Base-by-base conservation (phyloP, 30 jellyfish, hydroid and myxozoan species). In the Cassiopea xamachana region DNA sequence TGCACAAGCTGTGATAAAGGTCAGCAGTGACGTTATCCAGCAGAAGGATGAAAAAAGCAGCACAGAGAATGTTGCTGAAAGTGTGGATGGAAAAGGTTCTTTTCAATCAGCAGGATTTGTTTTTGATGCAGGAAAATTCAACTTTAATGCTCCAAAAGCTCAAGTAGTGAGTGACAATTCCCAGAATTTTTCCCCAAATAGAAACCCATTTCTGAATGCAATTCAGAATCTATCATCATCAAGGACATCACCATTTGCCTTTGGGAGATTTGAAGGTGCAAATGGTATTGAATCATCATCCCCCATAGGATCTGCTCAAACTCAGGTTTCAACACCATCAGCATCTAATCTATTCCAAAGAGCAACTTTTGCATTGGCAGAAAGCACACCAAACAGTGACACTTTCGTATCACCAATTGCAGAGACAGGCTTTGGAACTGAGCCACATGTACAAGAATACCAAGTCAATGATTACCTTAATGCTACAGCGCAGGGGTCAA, bases 151-250 rank as follows among this genome's bases (percentile, higher is more conserved):
- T 10, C 69, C 16, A 12, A 76, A 69, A 12, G 9, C 80, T 60
- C 69, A 27, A 6, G 80, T n/a, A 18, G 72, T 13, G 44, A 19
- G n/a, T n/a, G n/a, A 81, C 3, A 39, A 64, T 81, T 48, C 69
- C 48, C 46, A 70, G 45, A 48, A 69, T 15, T 58, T 44, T 8
- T 19, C 78, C 9, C 78, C 92, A 48, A 46, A 46, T 15, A 19
- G 60, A 17, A 87, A 87, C 69, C 94, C 94, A 10, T 87, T 87
- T 74, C 80, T 75, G 14, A 89, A 84, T 60, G 94, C 89, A 15
- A 1, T 73, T 6, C 74, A 76, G n/a, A 74, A 46, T 69, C 4
- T 16, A 4, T 44, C 55, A 39, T 59, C 92, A 9, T 73, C 89
- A 79, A 50, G 85, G 67, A 13, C 83, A 15, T 62, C 88, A 17